Base-by-base conservation (phyloP, 2,888 invertebrate species). In the Aethes cnicana region DNA sequence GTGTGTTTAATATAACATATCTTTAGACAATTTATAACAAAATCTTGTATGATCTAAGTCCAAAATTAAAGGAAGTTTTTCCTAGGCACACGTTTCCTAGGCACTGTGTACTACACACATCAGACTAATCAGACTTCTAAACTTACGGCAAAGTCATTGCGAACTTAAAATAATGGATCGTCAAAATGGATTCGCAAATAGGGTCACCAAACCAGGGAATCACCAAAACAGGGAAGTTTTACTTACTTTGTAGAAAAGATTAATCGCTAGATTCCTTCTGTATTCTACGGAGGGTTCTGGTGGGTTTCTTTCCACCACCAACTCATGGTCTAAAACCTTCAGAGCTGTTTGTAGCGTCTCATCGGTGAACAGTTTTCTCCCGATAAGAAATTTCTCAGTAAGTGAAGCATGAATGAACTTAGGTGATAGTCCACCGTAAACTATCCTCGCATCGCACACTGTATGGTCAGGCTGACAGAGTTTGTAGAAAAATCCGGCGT, bases 401-500 rank as follows among this genome's bases (percentile, higher is more conserved):
- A 84, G 76, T 0, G 56, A 57, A 0, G 94, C 94, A 63, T 92
- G 76, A 1, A 66, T 64, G 33, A 80, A 84, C 0, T 33, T 48
- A 18, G 87, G 69, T 36, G 87, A 86, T 5, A 94, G 91, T 12
- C 91, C 91, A 5, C 93, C 93, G 59, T 85, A 92, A 0, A 92
- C 91, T 20, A 94, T 83, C n/a, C 79, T 76, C 0, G 92, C 91
- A 17, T 74, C 73, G 23, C 75, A 64, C 0, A 92, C 71, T 20
- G 82, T 69, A 53, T 81, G 62, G 54, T 80, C 68, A n/a, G n/a
- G n/a, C 62, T 69, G 62, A 43, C 84, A 66, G 11, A 94, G 65
- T 70, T 91, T 91, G 44, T 93, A 90, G 0, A 93, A 71, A 66
- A 95, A 95, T 2, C 93, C 95, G 12, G 94, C 94, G 64, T 95